These are phyloP conservation scores for Larimichthys crocea DNA, from an alignment of 2,113 vertebrate genomes.

Conservation along the genomic window DNA sequence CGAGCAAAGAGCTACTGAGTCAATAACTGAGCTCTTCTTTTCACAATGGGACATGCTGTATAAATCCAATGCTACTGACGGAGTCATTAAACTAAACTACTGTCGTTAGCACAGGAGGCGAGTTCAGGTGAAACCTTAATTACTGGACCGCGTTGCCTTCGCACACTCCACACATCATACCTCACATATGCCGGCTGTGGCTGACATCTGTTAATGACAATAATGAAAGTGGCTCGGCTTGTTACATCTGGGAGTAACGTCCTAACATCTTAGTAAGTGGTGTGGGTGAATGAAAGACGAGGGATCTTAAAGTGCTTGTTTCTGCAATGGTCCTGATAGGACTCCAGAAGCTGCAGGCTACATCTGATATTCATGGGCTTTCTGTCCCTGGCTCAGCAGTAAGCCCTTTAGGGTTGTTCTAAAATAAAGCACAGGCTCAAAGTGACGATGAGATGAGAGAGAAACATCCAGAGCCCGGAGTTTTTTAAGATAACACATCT, in stretches of 20 bases:
- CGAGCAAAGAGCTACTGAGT: not conserved
- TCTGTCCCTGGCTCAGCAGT: slow-evolving; percentile 33
- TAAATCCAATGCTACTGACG: not conserved
- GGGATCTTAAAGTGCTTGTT: slow-evolving; percentile 26
- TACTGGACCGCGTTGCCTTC: slow-evolving; percentile 30
- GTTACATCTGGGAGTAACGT: not conserved
- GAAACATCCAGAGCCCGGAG: slow-evolving; percentile 12
- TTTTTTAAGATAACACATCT: slow-evolving; percentile 15
- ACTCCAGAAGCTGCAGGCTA: slow-evolving; percentile 42
- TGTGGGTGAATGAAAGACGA: not conserved
- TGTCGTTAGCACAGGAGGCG: not conserved
- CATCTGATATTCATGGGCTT: slow-evolving; percentile 59
- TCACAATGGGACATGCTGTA: slow-evolving; percentile 13
- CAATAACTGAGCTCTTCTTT: not conserved
- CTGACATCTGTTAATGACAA: slow-evolving; percentile 32
- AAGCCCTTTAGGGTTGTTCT: slow-evolving; percentile 24
- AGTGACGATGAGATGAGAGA: slow-evolving; percentile 31
- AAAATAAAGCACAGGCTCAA: slow-evolving; percentile 48
- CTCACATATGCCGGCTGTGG: not conserved
- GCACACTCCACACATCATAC: not conserved
- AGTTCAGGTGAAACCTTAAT: slow-evolving; percentile 56
- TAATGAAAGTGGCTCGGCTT: slow-evolving; percentile 15
- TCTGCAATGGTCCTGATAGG: slow-evolving; percentile 28
- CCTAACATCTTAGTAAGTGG: not conserved
- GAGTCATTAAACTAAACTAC: slow-evolving; percentile 40